These are phyloP conservation scores for Mongoloraphidia duomilia DNA, from an alignment of 2,888 invertebrate genomes.

Conservation along the genomic window DNA sequence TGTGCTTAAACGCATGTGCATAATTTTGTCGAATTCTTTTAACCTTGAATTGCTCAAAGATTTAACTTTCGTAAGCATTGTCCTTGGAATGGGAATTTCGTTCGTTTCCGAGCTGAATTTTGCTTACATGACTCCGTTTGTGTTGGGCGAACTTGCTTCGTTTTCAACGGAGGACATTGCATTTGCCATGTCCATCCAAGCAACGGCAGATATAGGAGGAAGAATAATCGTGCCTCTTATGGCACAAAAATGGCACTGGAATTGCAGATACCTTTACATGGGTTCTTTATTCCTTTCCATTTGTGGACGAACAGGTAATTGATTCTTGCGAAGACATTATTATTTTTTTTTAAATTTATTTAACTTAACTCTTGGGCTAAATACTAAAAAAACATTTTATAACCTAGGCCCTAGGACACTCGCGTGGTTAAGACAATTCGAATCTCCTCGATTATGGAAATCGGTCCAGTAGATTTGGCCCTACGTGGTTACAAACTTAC, in stretches of 20 bases:
- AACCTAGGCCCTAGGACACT: too few relatives aligned
- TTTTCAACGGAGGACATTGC: conserved; percentile 25
- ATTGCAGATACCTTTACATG: conserved; percentile 26
- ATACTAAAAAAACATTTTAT: too few relatives aligned
- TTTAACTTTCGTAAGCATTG: conserved; percentile 21
- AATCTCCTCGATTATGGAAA: too few relatives aligned
- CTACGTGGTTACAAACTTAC: too few relatives aligned
- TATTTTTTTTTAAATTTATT: conserved; percentile 2
- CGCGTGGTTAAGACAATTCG: too few relatives aligned
- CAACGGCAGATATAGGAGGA: conserved; percentile 27
- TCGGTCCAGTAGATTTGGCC: too few relatives aligned
- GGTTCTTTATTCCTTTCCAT: conserved; percentile 25
- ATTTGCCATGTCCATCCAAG: conserved; percentile 26
- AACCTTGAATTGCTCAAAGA: conserved; percentile 25
- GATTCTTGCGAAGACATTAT: conserved; percentile 11
- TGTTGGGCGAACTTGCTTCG: conserved; percentile 26
- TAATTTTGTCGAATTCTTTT: conserved; percentile 17
- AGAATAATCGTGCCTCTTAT: conserved; percentile 27
- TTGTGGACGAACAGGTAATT: conserved; percentile 27
- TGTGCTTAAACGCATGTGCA: too few relatives aligned
- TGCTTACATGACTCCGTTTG: conserved; percentile 31
- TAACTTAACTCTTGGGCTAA: too few relatives aligned
- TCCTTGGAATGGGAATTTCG: conserved; percentile 29
- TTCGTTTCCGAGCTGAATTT: conserved; percentile 34
- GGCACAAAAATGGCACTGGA: conserved; percentile 22